Evolutionary conservation across 2,113 vertebrate genomes (phyloP).

Genomic region (Pavo muticus): DNA sequence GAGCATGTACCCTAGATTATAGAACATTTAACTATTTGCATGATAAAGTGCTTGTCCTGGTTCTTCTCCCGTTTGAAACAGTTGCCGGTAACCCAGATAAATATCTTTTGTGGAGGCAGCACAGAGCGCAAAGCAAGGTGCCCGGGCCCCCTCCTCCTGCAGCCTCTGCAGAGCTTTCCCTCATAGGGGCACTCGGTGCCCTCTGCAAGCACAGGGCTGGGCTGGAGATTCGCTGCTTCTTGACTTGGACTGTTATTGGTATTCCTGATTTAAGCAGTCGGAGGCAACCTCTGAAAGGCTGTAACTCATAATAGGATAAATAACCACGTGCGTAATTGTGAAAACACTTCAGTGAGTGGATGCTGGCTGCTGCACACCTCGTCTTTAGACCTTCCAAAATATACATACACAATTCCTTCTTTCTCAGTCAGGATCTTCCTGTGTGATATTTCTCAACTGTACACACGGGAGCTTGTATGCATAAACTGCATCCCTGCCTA

Average conservation of each 20-base stretch:
- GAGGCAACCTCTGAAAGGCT: constrained; percentile 55
- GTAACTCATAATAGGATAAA: constrained; percentile 54
- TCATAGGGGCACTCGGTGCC: neutral
- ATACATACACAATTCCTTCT: neutral
- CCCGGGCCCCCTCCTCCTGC: neutral
- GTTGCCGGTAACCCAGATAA: constrained; percentile 52
- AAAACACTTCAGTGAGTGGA: constrained; percentile 52
- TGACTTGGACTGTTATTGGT: neutral
- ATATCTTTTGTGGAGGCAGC: constrained; percentile 25
- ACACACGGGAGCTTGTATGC: neutral
- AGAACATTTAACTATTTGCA: constrained; percentile 59
- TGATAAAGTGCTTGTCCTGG: neutral
- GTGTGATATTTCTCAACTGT: neutral
- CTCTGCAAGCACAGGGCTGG: neutral
- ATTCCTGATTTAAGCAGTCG: constrained; percentile 53
- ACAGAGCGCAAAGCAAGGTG: neutral
- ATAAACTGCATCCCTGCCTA: neutral
- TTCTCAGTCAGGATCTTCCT: constrained; percentile 10
- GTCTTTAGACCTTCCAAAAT: constrained; percentile 47
- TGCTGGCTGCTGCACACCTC: neutral
- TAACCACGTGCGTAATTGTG: constrained; percentile 44
- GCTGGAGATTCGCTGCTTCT: neutral
- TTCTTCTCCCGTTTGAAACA: constrained; percentile 28
- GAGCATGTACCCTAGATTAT: constrained; percentile 58
- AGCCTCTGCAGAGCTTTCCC: constrained; percentile 7